Conservation (phyloP, 2,113 vertebrate species). For the Prunella fulvescens region DNA sequence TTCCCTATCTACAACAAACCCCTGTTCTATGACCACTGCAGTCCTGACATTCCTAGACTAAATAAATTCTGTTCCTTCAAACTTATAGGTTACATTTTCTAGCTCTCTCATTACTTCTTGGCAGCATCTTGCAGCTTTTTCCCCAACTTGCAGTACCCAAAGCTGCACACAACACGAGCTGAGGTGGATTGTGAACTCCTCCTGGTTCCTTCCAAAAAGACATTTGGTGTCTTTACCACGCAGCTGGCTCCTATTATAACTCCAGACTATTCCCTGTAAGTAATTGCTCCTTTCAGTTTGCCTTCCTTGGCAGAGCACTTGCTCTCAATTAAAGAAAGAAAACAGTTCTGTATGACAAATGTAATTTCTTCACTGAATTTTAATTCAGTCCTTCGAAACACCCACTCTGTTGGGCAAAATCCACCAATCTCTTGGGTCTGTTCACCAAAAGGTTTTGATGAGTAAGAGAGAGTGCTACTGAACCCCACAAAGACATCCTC, state of each 20-base stretch:
- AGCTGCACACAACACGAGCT: not conserved
- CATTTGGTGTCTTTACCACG: not conserved
- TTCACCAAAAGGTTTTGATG: not conserved
- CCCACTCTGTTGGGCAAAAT: not conserved
- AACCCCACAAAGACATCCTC: not conserved
- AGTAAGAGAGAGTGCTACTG: not conserved
- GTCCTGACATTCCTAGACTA: not conserved
- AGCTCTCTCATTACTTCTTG: not conserved
- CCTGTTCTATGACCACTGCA: not conserved
- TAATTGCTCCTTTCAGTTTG: not conserved
- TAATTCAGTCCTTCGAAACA: not conserved
- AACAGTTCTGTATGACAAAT: not conserved
- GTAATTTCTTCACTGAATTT: constrained; percentile 18
- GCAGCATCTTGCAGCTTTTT: not conserved
- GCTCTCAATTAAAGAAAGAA: not conserved
- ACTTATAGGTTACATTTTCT: not conserved
- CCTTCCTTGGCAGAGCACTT: not conserved
- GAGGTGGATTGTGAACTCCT: not conserved
- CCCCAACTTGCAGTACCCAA: not conserved
- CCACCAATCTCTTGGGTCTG: not conserved
- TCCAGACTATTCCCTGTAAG: not conserved
- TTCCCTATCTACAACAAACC: not conserved
- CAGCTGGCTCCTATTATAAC: constrained; percentile 3
- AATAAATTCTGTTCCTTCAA: not conserved
- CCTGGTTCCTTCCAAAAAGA: not conserved